Base-by-base conservation (phyloP, 2,797 vertebrate genomes). In the Coluber constrictor region DNA sequence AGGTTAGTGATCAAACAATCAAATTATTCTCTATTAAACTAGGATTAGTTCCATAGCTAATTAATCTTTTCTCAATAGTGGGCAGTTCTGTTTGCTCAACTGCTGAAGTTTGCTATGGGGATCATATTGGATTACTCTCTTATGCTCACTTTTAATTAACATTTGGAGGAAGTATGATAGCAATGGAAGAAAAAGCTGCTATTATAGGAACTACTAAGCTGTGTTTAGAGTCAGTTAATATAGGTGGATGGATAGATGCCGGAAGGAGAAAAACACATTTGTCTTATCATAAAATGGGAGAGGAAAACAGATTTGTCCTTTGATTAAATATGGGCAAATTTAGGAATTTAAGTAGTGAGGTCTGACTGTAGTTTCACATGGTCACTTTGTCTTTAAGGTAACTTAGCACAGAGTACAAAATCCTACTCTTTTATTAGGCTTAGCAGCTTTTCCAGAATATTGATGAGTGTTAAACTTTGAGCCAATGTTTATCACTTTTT, bases 141-240 rank as follows among this genome's bases (percentile, higher is more conserved):
- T 93, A 93, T 93, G 92, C 92, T 87, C 29, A 90, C 93, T 95
- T 96, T 95, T 94, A 96, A 97, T 96, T 96, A 94, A 94, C 61
- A 94, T 96, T 96, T 96, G 90, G 89, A 95, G 86, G 93, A 95
- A 96, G 93, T 43, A 91, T 87, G 92, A 94, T 92, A 95, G 94
- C n/a, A 93, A 32, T 51, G 87, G 93, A n/a, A 93, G 91, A 88
- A 94, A 96, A 94, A 93, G 92, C 23, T 57, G 92, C 55, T 2
- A 93, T 94, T 95, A 91, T 93, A 32, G 92, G 93, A 94, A 18
- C 86, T 91, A 90, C 66, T 90, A 51, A 91, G 63, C 43, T 6
- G 87, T 4, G 86, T 92, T 95, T 86, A 57, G n/a, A 16, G 16
- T 94, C 70, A 8, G 74, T 51, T 92, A 90, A 29, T 92, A 93